A percentile compares a stretch with the other conserved stretches of the same genome.
These are phyloP conservation scores for Gouania willdenowi DNA, from an alignment of 2,797 vertebrate genomes.

Conservation along the genomic window DNA sequence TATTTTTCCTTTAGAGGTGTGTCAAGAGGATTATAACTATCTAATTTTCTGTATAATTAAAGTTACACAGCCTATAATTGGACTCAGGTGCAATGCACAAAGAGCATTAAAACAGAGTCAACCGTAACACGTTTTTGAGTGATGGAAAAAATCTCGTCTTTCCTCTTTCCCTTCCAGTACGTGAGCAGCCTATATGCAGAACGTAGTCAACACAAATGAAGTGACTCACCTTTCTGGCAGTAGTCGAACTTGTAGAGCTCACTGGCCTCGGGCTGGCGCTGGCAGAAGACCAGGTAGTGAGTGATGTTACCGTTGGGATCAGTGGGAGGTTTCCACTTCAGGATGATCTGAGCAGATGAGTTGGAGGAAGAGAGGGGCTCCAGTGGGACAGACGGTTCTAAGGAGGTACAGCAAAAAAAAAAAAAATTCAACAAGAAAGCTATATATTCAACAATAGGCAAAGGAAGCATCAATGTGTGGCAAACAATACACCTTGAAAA, in stretches of 20 bases:
- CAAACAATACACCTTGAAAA: no score
- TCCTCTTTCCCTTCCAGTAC: not conserved
- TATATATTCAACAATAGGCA: not conserved
- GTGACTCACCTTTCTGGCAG: slow-evolving; percentile 90
- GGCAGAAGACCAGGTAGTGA: slow-evolving; percentile 92
- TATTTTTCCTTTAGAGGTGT: no score
- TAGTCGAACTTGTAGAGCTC: slow-evolving; percentile 96
- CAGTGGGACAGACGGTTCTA: slow-evolving; percentile 90
- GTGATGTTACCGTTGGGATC: slow-evolving; percentile 97
- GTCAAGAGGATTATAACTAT: no score
- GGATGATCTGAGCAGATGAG: slow-evolving; percentile 92
- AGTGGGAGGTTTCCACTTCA: slow-evolving; percentile 95
- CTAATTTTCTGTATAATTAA: no score
- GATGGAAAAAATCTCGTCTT: no score
- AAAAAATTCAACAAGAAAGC: not conserved
- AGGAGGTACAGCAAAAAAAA: slow-evolving; percentile 1
- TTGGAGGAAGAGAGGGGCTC: slow-evolving; percentile 94
- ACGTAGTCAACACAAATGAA: slow-evolving; percentile 8
- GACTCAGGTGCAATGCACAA: no score
- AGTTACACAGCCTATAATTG: no score
- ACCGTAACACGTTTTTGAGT: no score
- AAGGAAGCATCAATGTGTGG: no score
- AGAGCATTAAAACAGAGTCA: no score
- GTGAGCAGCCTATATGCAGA: no score
- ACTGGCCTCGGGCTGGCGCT: slow-evolving; percentile 87